These are phyloP conservation scores for Cryptoprocta ferox DNA, from an alignment of 2,797 vertebrate species.

Conservation along the genomic window DNA sequence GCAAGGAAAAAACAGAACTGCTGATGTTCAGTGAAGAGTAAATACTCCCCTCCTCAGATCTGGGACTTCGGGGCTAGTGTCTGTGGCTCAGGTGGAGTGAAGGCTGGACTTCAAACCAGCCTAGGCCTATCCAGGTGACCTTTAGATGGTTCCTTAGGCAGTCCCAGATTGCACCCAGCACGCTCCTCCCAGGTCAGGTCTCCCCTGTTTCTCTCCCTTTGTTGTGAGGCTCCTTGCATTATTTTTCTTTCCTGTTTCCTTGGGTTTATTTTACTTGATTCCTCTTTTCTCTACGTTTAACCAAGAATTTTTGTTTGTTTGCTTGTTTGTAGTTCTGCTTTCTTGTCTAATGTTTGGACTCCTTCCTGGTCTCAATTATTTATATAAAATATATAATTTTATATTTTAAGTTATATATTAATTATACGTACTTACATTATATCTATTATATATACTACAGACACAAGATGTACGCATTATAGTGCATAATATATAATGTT, in stretches of 20 bases:
- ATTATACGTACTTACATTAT: too few relatives aligned
- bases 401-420: background rate
- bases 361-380: background rate
- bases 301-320: background rate
- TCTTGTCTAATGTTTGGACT: constrained; percentile 12
- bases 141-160: background rate
- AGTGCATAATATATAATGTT: background rate
- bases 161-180: background rate
- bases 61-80: background rate
- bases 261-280: background rate
- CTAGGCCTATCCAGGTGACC: background rate
- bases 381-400: background rate
- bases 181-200: background rate
- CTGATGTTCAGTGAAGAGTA: background rate
- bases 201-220: background rate
- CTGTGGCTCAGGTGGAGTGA: background rate
- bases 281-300: background rate
- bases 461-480: background rate
- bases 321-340: background rate
- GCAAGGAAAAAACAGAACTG: background rate
- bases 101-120: accelerated
- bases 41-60: too few relatives aligned
- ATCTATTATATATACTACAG: background rate
- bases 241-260: constrained; percentile 19
- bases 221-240: background rate